Evolutionary conservation across 2,888 invertebrate species (phyloP).

Genomic region (Drymonia ruficornis): DNA sequence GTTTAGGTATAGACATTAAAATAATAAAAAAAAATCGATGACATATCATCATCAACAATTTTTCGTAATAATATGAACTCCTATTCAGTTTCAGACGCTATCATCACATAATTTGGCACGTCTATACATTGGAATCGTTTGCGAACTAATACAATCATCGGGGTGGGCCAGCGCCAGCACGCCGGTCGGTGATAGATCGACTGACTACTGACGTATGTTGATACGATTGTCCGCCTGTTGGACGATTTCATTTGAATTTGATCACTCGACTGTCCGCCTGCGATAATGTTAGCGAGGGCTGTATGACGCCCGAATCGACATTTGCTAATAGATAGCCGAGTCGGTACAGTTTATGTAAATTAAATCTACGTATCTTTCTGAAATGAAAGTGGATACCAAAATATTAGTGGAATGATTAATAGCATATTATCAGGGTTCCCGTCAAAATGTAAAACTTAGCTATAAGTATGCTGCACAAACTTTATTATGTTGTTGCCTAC

Average conservation of each 20-base stretch:
- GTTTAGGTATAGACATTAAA: too few species aligned
- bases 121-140: conserved; percentile 17
- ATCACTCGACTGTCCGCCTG: conserved; percentile 76
- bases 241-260: conserved; percentile 82
- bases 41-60: too few species aligned
- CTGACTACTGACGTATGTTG: conserved; percentile 77
- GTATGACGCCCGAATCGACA: conserved; percentile 20
- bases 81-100: neutral
- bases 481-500: too few species aligned
- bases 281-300: conserved; percentile 71
- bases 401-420: neutral
- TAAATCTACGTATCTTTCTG: neutral
- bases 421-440: too few species aligned
- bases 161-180: conserved; percentile 42
- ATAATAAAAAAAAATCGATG: too few species aligned
- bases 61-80: too few species aligned
- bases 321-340: neutral
- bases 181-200: conserved; percentile 59
- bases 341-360: neutral
- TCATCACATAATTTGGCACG: conserved; percentile 16
- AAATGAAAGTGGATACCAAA: neutral
- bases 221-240: conserved; percentile 78
- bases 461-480: too few species aligned
- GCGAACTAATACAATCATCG: conserved; percentile 54
- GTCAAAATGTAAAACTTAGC: too few species aligned